Conservation (phyloP, 2,797 vertebrate genomes). For the Ispidina picta region DNA sequence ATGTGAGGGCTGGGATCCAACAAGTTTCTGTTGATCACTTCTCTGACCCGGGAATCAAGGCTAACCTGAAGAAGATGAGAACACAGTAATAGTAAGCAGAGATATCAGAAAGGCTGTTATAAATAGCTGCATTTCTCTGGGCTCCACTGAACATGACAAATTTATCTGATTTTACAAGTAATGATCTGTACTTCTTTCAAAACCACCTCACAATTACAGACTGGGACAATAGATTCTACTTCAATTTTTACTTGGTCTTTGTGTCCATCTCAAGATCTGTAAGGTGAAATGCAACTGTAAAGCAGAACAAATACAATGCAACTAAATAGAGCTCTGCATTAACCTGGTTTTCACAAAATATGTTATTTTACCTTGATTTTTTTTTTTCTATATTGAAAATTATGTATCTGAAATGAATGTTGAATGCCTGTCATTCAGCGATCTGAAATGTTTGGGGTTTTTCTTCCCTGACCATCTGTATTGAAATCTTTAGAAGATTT, state of each 20-base stretch:
- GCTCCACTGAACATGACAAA: background rate
- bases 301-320: background rate
- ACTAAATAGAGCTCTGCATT: background rate
- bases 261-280: background rate
- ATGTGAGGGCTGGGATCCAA: slow-evolving; percentile 91
- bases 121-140: background rate
- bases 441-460: background rate
- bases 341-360: background rate
- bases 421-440: background rate
- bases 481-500: background rate
- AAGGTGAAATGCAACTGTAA: background rate
- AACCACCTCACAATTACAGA: background rate
- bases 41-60: slow-evolving; percentile 96
- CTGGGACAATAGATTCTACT: background rate
- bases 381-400: background rate
- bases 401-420: background rate
- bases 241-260: background rate
- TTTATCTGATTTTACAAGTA: background rate
- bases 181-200: background rate
- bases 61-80: slow-evolving; percentile 87
- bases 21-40: slow-evolving; percentile 95
- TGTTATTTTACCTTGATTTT: background rate
- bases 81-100: slow-evolving; percentile 11
- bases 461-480: background rate
- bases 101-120: background rate